phyloP scores from a whole-genome alignment of 2,113 vertebrate genomes.

The Enhydra lutris region DNA sequence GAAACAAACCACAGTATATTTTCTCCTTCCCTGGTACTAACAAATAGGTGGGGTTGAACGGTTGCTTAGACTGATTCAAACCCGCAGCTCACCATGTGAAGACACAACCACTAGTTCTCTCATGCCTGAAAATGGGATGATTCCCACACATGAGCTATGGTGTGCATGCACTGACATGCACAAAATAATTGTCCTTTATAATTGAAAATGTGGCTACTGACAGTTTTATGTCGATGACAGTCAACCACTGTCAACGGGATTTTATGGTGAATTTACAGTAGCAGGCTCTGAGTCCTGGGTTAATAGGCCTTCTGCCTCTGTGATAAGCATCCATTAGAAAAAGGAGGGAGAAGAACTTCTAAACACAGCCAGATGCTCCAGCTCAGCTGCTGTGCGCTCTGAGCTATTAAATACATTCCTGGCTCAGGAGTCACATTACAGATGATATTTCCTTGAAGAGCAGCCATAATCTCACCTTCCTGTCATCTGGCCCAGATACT shows the following conservation, averaged over 20 bases:
- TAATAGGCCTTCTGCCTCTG: conserved; percentile 40
- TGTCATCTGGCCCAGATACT: not conserved
- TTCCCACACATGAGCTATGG: not conserved
- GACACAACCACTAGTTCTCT: not conserved
- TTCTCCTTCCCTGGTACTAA: not conserved
- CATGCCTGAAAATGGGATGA: not conserved
- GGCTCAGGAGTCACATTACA: conserved; percentile 43
- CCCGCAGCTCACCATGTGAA: not conserved
- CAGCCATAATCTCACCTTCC: conserved; percentile 36
- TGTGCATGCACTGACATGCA: not conserved
- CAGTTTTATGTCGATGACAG: conserved; percentile 54
- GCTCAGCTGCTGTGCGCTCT: not conserved
- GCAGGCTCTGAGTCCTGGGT: not conserved
- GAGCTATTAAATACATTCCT: conserved; percentile 34
- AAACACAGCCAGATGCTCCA: not conserved
- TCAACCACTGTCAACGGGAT: conserved; percentile 36
- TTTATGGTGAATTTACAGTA: conserved; percentile 52
- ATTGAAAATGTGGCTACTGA: conserved; percentile 43
- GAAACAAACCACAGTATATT: not conserved
- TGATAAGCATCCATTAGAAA: conserved; percentile 20
- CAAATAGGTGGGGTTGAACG: accelerated
- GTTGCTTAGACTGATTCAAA: not conserved
- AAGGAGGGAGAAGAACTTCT: not conserved
- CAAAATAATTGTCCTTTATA: conserved; percentile 18
- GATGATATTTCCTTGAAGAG: conserved; percentile 33